Evolutionary conservation across 2,113 vertebrate genomes (phyloP).

Genomic region (Chloropsis hardwickii): DNA sequence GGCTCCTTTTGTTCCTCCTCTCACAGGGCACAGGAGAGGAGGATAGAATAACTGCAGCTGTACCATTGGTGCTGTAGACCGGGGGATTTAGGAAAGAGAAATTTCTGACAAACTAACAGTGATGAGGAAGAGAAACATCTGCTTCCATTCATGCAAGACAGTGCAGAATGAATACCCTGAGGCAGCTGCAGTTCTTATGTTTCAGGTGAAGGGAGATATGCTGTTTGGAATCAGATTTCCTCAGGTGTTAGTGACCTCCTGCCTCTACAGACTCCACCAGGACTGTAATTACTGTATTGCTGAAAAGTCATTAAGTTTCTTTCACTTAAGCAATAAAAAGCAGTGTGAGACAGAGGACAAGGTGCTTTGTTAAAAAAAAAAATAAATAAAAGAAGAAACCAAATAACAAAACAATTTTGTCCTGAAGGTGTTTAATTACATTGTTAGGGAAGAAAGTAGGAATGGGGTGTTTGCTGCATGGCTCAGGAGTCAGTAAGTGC

Average conservation of each 20-base stretch:
- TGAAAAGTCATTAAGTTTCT: neutral
- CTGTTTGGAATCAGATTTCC: neutral
- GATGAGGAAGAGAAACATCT: neutral
- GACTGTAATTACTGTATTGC: neutral
- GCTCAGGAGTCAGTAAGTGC: neutral
- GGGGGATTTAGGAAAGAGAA: neutral
- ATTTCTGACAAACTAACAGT: neutral
- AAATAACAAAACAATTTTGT: neutral
- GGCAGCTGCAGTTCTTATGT: constrained; percentile 1
- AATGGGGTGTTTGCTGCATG: neutral
- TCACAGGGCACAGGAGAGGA: neutral
- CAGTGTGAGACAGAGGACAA: neutral
- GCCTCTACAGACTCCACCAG: neutral
- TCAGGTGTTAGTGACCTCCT: constrained; percentile 21
- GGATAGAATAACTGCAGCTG: neutral
- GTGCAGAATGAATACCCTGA: neutral
- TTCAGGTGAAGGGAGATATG: neutral
- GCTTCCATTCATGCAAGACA: neutral
- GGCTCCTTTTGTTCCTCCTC: neutral
- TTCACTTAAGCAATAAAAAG: neutral
- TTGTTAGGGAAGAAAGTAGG: neutral
- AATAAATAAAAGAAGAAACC: neutral
- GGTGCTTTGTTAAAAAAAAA: neutral
- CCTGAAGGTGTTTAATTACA: neutral
- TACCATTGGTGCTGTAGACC: neutral